Percentiles rank a stretch among this genome's conserved stretches.
Conservation (phyloP, 2,113 vertebrate genomes). For the Lophius piscatorius region DNA sequence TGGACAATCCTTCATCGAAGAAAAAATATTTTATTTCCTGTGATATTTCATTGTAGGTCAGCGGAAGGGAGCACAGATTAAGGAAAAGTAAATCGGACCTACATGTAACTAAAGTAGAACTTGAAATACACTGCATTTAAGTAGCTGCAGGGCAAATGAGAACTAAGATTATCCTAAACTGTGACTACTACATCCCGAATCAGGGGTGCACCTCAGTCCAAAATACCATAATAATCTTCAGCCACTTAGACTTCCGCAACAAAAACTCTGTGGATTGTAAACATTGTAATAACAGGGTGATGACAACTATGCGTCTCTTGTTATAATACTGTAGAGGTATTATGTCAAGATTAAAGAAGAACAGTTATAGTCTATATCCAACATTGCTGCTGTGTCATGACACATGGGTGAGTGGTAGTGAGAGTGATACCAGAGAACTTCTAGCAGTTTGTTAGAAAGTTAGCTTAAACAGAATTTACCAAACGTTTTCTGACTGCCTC, state of each 20-base stretch:
- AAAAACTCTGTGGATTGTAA: slow-evolving; percentile 17
- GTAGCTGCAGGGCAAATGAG: too few species aligned
- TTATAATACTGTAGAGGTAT: background rate
- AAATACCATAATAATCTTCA: slow-evolving; percentile 1
- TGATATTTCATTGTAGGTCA: slow-evolving; percentile 44
- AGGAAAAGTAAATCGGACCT: background rate
- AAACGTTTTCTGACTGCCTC: background rate
- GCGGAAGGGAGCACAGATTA: slow-evolving; percentile 4
- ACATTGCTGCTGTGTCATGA: background rate
- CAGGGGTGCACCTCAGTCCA: background rate
- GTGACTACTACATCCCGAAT: background rate
- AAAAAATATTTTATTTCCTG: slow-evolving; percentile 16
- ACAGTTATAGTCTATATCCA: slow-evolving; percentile 2
- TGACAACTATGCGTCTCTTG: background rate
- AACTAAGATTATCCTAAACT: background rate
- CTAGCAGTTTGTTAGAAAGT: too few species aligned
- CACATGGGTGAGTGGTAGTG: background rate
- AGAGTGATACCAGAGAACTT: background rate
- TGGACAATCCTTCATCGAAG: slow-evolving; percentile 7
- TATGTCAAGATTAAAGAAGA: slow-evolving; percentile 18
- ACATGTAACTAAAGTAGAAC: background rate
- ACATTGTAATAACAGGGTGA: slow-evolving; percentile 33
- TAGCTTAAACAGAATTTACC: too few species aligned
- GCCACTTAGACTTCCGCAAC: slow-evolving; percentile 1
- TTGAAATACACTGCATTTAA: too few species aligned